Evolutionary conservation across 2,888 invertebrate genomes (phyloP).

Genomic region (Leptarthrus brevirostris): DNA sequence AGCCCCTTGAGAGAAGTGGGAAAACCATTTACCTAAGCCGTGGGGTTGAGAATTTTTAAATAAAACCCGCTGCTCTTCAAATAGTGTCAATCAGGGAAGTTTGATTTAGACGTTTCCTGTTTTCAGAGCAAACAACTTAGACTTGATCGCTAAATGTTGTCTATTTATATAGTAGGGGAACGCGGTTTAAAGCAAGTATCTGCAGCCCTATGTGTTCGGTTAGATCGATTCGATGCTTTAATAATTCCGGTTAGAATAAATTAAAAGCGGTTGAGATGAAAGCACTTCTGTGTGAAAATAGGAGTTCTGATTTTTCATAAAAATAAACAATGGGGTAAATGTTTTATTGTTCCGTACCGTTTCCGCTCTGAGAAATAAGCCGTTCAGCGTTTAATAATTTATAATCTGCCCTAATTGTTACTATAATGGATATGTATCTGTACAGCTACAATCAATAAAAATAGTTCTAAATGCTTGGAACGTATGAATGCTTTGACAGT

Average conservation of each 20-base stretch:
- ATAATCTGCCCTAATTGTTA: too few relatives aligned
- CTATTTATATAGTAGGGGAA: not conserved
- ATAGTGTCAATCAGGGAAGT: conserved; percentile 9
- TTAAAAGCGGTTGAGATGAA: not conserved
- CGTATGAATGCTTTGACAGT: too few relatives aligned
- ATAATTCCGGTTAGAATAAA: not conserved
- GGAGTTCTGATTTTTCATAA: too few relatives aligned
- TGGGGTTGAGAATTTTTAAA: not conserved
- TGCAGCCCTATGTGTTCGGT: not conserved
- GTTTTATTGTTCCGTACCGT: too few relatives aligned
- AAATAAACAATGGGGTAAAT: too few relatives aligned
- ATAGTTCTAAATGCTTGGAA: too few relatives aligned
- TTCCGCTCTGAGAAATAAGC: too few relatives aligned
- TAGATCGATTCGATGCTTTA: not conserved
- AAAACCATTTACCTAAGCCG: not conserved
- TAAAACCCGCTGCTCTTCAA: not conserved
- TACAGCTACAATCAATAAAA: too few relatives aligned
- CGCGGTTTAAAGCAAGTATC: not conserved
- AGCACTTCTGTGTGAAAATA: too few relatives aligned
- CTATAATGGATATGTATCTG: too few relatives aligned
- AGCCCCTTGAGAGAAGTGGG: not conserved
- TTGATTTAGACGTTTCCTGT: conserved; percentile 16
- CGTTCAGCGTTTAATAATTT: too few relatives aligned
- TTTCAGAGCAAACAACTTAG: not conserved
- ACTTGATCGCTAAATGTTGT: not conserved